These are phyloP conservation scores for Coregonus suidteri DNA, from an alignment of 2,797 vertebrate genomes.

Conservation along the genomic window DNA sequence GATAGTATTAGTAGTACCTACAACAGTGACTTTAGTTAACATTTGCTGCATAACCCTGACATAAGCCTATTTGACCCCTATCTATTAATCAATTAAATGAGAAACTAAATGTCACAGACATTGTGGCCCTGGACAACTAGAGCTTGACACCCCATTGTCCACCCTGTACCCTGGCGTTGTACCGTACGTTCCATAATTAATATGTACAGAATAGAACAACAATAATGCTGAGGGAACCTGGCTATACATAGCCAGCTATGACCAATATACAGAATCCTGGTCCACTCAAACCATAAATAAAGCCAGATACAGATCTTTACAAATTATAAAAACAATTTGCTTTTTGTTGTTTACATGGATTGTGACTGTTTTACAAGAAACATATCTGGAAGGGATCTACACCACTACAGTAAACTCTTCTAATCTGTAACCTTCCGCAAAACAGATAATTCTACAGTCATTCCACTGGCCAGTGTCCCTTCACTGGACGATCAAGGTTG, in stretches of 20 bases:
- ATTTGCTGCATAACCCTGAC: neutral
- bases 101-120: neutral
- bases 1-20: conserved; percentile 38
- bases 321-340: conserved; percentile 48
- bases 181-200: conserved; percentile 54
- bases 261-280: conserved; percentile 59
- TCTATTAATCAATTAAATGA: neutral
- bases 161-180: neutral
- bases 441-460: conserved; percentile 52
- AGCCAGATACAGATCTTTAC: conserved; percentile 14
- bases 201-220: conserved; percentile 63
- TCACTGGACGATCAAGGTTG: neutral
- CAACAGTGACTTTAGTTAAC: neutral
- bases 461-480: conserved; percentile 57
- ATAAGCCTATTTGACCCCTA: conserved; percentile 35
- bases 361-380: conserved; percentile 42
- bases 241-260: no score
- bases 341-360: conserved; percentile 52
- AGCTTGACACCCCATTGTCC: neutral
- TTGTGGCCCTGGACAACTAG: neutral
- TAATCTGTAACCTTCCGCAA: conserved; percentile 44
- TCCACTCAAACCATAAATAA: conserved; percentile 32
- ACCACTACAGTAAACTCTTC: conserved; percentile 59
- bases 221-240: conserved; percentile 7
- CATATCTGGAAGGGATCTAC: conserved; percentile 67